Evolutionary conservation across 2,797 vertebrate genomes (phyloP), one percentile per base, ranked within the genome.

Genomic region (Cetoscarus ocellatus): DNA sequence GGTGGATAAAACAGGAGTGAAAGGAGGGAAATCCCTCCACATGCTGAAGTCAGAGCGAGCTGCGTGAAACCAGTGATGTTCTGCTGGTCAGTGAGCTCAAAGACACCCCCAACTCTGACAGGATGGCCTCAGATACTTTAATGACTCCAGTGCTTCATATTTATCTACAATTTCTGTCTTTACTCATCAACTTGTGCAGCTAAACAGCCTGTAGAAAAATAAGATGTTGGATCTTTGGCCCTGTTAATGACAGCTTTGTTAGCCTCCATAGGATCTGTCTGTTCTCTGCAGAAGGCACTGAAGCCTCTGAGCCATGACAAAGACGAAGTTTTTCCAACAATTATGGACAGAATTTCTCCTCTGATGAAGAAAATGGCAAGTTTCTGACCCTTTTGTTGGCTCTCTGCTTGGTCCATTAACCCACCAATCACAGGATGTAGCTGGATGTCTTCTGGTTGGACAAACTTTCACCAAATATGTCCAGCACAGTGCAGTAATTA

Each of bases 241-340:
- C 54, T 10, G 44, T 82, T 87, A 86, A 85, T 83, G 75, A 75
- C 59, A 53, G 73, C 71, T 69, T 75, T 82, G 73, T 61, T 62
- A 83, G 88, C 77, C 77, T 66, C 73, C 58, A 39, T 58, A 44
- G 76, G 77, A 84, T 82, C 75, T 11, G 62, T 77, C 70, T 77
- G 77, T 70, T 61, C 68, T 74, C 77, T 39, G 9, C 9, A 70
- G 76, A 82, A 72, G 65, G 70, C 75, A 70, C 61, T 67, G 59
- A 83, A 71, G 19, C 42, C 54, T 74, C 58, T 79, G 69, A 82
- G 82, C 75, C 67, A 63, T 76, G 80, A 86, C 85, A 86, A 67
- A 82, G 55, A 53, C 55, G 50, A 74, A 82, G 71, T 77, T 39
- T 48, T 52, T 14, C 51, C 38, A 7, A 39, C 51, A 67, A 54